Conservation (phyloP, 2,113 vertebrate genomes). For the Centropus unirufus region DNA sequence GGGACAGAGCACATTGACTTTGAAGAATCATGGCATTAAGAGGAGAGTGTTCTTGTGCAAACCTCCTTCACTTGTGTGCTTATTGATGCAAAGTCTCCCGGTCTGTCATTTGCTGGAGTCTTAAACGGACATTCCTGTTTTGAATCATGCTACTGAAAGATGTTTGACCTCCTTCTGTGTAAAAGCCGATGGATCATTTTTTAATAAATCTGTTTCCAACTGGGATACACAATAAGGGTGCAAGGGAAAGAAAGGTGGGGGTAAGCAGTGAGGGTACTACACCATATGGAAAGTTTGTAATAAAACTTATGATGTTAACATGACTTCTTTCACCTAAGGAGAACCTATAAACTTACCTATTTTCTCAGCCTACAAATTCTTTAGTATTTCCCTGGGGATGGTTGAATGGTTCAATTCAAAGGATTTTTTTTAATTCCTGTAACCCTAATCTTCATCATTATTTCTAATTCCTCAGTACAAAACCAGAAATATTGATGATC, state of each 20-base stretch:
- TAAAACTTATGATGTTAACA: slow-evolving; percentile 77
- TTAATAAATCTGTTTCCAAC: slow-evolving; percentile 65
- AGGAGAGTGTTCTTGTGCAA: not conserved
- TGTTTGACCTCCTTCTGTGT: slow-evolving; percentile 36
- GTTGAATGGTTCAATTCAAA: slow-evolving; percentile 78
- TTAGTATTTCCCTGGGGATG: slow-evolving; percentile 68
- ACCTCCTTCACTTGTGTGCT: not conserved
- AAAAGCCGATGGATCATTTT: slow-evolving; percentile 35
- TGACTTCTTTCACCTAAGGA: slow-evolving; percentile 77
- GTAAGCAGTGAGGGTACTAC: not conserved
- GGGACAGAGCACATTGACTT: not conserved
- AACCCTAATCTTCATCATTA: slow-evolving; percentile 82
- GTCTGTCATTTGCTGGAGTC: slow-evolving; percentile 23
- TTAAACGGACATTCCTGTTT: slow-evolving; percentile 32
- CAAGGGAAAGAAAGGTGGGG: slow-evolving; percentile 5
- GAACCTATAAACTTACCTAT: slow-evolving; percentile 73
- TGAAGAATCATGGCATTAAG: not conserved
- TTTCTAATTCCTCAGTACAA: slow-evolving; percentile 80
- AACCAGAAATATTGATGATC: slow-evolving; percentile 81
- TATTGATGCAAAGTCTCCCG: not conserved
- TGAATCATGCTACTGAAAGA: slow-evolving; percentile 35
- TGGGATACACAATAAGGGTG: slow-evolving; percentile 60
- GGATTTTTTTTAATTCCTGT: slow-evolving; percentile 78
- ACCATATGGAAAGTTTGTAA: slow-evolving; percentile 75
- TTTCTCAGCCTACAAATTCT: slow-evolving; percentile 77